These are phyloP conservation scores for Diabrotica virgifera DNA, from an alignment of 1,140 invertebrate genomes.

Conservation along the genomic window DNA sequence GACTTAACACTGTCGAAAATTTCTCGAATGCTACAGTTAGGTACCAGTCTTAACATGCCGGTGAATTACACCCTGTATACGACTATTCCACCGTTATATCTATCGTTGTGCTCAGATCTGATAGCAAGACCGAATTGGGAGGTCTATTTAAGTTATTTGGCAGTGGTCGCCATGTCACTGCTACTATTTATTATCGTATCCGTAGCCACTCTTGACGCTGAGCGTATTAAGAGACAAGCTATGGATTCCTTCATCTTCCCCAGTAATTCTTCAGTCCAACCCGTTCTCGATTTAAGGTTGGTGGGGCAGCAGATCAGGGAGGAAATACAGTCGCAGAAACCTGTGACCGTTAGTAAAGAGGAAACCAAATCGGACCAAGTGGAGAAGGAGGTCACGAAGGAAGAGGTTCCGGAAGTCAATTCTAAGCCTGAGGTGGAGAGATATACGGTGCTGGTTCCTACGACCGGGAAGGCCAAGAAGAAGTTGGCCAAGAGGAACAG, in stretches of 20 bases:
- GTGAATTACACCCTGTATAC: constrained; percentile 77
- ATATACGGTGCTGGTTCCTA: constrained; percentile 39
- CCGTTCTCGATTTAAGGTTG: constrained; percentile 59
- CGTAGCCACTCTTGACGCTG: constrained; percentile 72
- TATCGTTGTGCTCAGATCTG: constrained; percentile 69
- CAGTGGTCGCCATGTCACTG: constrained; percentile 60
- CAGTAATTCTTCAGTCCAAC: constrained; percentile 53
- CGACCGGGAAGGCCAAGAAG: constrained; percentile 41
- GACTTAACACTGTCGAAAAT: constrained; percentile 87
- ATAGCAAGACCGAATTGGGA: constrained; percentile 81
- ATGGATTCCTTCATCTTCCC: constrained; percentile 30
- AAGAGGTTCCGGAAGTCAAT: constrained; percentile 25
- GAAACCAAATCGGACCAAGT: constrained; percentile 17
- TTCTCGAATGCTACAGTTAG: constrained; percentile 59
- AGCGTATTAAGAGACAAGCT: constrained; percentile 61
- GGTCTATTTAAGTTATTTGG: constrained; percentile 64
- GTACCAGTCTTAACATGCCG: constrained; percentile 57
- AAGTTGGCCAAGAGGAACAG: constrained; percentile 33
- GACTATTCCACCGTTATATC: constrained; percentile 73
- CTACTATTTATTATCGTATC: constrained; percentile 67
- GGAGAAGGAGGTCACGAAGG: constrained; percentile 17
- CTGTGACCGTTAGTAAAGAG: constrained; percentile 28
- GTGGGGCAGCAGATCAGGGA: constrained; percentile 40
- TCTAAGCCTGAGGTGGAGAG: constrained; percentile 32
- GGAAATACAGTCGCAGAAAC: constrained; percentile 38